A percentile compares a stretch with the other conserved stretches of the same genome.
These are phyloP conservation scores for Cecidostiba fungosa DNA, from an alignment of 2,888 invertebrate species.

Conservation along the genomic window DNA sequence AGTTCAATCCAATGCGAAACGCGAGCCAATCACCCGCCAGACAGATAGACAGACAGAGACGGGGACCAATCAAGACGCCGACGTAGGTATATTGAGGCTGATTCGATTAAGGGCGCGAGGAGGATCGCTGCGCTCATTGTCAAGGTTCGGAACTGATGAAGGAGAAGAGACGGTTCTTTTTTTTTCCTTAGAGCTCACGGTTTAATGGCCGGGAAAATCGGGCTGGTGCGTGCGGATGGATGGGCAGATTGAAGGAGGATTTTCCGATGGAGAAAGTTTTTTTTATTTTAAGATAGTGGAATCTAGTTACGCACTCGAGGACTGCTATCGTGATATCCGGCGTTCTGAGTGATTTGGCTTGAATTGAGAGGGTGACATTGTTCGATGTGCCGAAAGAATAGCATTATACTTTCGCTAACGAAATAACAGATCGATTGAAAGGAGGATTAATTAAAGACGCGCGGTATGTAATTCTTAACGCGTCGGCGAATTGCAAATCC, in stretches of 20 bases:
- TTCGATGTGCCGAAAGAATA: too few species aligned
- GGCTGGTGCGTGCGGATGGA: not conserved
- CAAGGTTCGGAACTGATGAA: slow-evolving; percentile 3
- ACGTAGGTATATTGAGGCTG: not conserved
- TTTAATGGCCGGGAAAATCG: not conserved
- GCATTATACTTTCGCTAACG: too few species aligned
- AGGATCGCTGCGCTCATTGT: not conserved
- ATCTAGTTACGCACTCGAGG: not conserved
- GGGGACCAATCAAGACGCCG: slow-evolving; percentile 9
- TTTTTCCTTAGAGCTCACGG: not conserved
- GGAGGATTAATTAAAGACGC: slow-evolving; percentile 21
- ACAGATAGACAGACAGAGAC: slow-evolving; percentile 1
- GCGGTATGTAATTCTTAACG: too few species aligned
- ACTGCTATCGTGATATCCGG: too few species aligned
- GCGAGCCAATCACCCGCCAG: not conserved
- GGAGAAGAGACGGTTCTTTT: not conserved
- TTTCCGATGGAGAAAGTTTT: not conserved
- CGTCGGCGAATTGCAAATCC: slow-evolving; percentile 17
- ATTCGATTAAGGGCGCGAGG: slow-evolving; percentile 19
- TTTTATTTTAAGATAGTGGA: not conserved
- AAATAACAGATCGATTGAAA: too few species aligned
- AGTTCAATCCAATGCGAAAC: not conserved
- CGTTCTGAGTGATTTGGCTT: too few species aligned
- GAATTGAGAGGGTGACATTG: too few species aligned
- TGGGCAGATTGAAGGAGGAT: not conserved